Evolutionary conservation across 2,888 invertebrate genomes (phyloP).

Genomic region (Campoplex nolae): DNA sequence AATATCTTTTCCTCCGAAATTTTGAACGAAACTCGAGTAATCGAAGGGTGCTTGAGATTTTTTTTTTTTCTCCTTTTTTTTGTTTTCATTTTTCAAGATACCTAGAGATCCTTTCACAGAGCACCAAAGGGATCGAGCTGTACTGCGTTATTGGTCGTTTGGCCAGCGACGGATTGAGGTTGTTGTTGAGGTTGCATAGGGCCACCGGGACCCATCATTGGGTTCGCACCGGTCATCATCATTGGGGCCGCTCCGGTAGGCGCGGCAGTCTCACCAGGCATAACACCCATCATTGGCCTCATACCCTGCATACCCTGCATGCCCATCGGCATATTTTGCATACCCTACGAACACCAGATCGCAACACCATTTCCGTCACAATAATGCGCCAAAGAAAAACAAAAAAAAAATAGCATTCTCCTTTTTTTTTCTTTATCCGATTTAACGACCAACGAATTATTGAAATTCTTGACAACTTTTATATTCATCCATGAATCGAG

Average conservation of each 20-base stretch:
- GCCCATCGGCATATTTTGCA: slow-evolving; percentile 81
- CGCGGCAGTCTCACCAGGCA: slow-evolving; percentile 77
- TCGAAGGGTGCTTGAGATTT: slow-evolving; percentile 5
- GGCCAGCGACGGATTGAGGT: slow-evolving; percentile 78
- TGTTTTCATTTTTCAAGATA: slow-evolving; percentile 64
- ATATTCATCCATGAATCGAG: background rate
- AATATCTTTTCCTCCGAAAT: background rate
- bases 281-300: slow-evolving; percentile 82
- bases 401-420: background rate
- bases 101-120: slow-evolving; percentile 80
- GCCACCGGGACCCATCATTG: slow-evolving; percentile 76
- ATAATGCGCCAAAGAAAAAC: slow-evolving; percentile 33
- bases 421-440: background rate
- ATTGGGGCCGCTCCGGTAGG: slow-evolving; percentile 77
- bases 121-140: slow-evolving; percentile 87
- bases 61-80: background rate
- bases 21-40: background rate
- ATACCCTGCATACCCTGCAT: slow-evolving; percentile 80
- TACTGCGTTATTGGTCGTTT: slow-evolving; percentile 84
- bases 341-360: slow-evolving; percentile 76
- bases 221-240: slow-evolving; percentile 78
- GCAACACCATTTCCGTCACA: slow-evolving; percentile 57
- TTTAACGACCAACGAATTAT: slow-evolving; percentile 28
- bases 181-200: slow-evolving; percentile 76
- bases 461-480: background rate